A percentile compares a stretch with the other conserved stretches of the same genome.
Evolutionary conservation across 92 coral and sea anemone genomes (phyloP).

Genomic region (Actinernus sp.): DNA sequence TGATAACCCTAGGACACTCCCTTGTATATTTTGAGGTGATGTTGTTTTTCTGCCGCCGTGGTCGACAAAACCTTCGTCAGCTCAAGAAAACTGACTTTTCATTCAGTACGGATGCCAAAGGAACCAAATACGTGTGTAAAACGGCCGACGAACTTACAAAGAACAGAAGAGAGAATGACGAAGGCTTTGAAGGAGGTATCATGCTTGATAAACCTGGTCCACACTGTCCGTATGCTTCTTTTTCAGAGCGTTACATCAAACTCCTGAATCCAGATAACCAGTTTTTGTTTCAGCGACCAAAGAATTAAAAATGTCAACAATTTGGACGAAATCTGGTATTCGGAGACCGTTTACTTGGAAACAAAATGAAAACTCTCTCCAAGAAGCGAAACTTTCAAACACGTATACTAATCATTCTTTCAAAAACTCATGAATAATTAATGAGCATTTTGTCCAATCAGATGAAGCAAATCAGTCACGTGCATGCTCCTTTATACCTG

Average conservation of each 20-base stretch:
- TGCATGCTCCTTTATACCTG: too few relatives aligned
- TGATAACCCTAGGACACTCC: constrained; percentile 6
- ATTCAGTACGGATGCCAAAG: constrained; percentile 22
- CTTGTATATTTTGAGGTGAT: constrained; percentile 23
- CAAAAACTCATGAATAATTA: too few relatives aligned
- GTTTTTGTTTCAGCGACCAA: constrained; percentile 60
- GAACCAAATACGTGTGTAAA: constrained; percentile 39
- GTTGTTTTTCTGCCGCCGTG: constrained; percentile 17
- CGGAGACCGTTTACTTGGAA: constrained; percentile 42
- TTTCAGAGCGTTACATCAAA: constrained; percentile 39
- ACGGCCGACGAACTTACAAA: constrained; percentile 18
- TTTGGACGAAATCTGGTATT: constrained; percentile 1
- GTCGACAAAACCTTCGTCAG: constrained; percentile 19
- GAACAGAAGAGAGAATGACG: constrained; percentile 20
- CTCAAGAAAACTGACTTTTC: constrained; percentile 23
- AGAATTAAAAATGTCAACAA: constrained; percentile 24
- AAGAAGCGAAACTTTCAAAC: constrained; percentile 44
- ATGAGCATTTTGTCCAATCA: too few relatives aligned
- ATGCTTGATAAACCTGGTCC: constrained; percentile 63
- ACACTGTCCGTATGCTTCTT: constrained; percentile 50
- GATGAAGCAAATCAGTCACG: too few relatives aligned
- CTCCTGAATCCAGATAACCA: constrained; percentile 56
- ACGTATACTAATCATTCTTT: constrained; percentile 29
- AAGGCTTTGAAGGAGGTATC: constrained; percentile 25
- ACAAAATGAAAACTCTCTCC: constrained; percentile 29